Evolutionary conservation across 1,140 invertebrate species (phyloP).

Genomic region (Formica selysi): DNA sequence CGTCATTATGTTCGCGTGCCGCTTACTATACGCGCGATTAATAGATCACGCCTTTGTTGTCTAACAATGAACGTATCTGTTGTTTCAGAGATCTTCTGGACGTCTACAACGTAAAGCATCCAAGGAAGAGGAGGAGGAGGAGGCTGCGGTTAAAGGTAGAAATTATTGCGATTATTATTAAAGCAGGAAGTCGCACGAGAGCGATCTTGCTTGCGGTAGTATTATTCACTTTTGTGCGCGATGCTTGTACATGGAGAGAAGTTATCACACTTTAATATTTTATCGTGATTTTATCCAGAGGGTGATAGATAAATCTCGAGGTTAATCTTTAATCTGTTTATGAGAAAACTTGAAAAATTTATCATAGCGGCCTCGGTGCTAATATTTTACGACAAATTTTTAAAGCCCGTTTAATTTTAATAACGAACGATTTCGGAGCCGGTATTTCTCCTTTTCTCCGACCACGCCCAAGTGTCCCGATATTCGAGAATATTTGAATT

Average conservation of each 20-base stretch:
- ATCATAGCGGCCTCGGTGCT: background rate
- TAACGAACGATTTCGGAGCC: background rate
- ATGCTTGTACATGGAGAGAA: background rate
- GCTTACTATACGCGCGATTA: slow-evolving; percentile 33
- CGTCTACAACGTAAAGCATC: background rate
- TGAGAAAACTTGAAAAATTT: too few species aligned
- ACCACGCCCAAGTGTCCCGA: slow-evolving; percentile 32
- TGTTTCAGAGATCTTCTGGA: slow-evolving; percentile 37
- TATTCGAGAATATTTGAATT: slow-evolving; percentile 5
- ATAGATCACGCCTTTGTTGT: slow-evolving; percentile 53
- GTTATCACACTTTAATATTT: background rate
- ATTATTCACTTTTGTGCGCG: background rate
- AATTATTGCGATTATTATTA: slow-evolving; percentile 55
- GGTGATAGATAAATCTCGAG: background rate
- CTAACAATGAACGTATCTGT: slow-evolving; percentile 39
- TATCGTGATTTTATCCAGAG: background rate
- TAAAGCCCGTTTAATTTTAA: slow-evolving; percentile 10
- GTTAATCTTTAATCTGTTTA: slow-evolving; percentile 20
- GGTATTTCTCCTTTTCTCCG: background rate
- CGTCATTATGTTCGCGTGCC: slow-evolving; percentile 58
- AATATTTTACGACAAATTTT: background rate
- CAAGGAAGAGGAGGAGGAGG: background rate
- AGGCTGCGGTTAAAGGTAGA: slow-evolving; percentile 16
- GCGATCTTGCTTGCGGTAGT: background rate
- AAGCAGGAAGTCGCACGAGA: slow-evolving; percentile 17